Evolutionary conservation across 2,797 vertebrate species (phyloP).

Genomic region (Clangula hyemalis): DNA sequence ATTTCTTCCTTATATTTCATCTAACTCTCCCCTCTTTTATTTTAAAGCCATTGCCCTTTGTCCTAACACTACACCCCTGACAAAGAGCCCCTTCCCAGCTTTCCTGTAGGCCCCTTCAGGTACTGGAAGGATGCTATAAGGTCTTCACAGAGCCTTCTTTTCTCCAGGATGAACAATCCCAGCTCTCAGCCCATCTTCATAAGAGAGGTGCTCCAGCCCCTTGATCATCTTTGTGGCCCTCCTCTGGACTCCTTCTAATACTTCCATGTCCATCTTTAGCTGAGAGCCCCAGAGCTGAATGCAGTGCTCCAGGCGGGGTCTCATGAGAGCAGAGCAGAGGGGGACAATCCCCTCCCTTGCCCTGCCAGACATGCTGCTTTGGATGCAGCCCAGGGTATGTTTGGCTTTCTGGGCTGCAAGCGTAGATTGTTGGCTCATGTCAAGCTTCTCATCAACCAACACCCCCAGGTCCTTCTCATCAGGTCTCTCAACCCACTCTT

Average conservation of each 20-base stretch:
- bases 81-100: background rate
- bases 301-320: no score
- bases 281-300: no score
- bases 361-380: background rate
- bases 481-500: background rate
- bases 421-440: background rate
- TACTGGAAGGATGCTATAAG: no score
- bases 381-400: background rate
- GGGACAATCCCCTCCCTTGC: background rate
- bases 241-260: no score
- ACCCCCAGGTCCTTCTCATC: background rate
- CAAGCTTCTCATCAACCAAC: no score
- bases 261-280: no score
- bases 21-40: background rate
- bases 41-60: background rate
- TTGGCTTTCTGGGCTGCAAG: background rate
- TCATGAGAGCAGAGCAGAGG: background rate
- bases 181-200: background rate
- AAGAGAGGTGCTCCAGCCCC: background rate
- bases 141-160: background rate
- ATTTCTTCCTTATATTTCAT: background rate
- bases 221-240: background rate
- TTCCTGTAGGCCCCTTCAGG: background rate
- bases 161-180: background rate
- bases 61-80: background rate